Base-by-base conservation (phyloP, 2,797 vertebrate genomes). In the Gadopsis marmoratus region DNA sequence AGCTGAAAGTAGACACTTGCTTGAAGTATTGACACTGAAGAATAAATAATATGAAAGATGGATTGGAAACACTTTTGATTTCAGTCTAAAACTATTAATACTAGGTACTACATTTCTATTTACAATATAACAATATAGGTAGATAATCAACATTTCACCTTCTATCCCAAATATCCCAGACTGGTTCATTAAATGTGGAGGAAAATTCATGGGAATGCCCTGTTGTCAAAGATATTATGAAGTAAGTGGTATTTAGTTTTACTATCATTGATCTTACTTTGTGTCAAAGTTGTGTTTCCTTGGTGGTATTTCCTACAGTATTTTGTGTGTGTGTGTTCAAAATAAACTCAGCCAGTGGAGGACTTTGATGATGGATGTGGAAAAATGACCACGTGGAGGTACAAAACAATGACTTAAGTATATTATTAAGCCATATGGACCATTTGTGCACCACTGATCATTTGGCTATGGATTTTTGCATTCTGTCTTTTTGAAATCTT, bases 1-100 rank as follows among this genome's bases (percentile, higher is more conserved):
- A 53, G 39, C 19, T 33, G 17, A 53, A 53, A 26, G 48, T 17
- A 19, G 50, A 53, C 8, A 45, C 43, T 14, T 10, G 26, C 29
- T 64, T 21, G 6, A 9, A 48, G 29, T n/a, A 35, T n/a, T 65
- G 19, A 35, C 26, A 50, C 29, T n/a, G 13, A 23, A 66, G 19
- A 35, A 65, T 21, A 65, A 35, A 51, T 2, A 23, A 50, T n/a
- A 26, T 26, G 26, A 23, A 10, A 37, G 9, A 50, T 19, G 51
- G 31, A 48, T 16, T 37, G 33, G 17, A 65, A 64, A 48, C 62
- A n/a, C 31, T 33, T 65, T 56, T 56, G 17, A 31, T 69, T 68
- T 51, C 37, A 56, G 17, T 56, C 10, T 33, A 33, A 7, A 35
- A 35, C 5, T 33, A 7, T 64, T 21, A 19, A 45, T 26, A 11